These are phyloP conservation scores for Falco columbarius DNA, from an alignment of 2,797 vertebrate genomes.

Conservation along the genomic window DNA sequence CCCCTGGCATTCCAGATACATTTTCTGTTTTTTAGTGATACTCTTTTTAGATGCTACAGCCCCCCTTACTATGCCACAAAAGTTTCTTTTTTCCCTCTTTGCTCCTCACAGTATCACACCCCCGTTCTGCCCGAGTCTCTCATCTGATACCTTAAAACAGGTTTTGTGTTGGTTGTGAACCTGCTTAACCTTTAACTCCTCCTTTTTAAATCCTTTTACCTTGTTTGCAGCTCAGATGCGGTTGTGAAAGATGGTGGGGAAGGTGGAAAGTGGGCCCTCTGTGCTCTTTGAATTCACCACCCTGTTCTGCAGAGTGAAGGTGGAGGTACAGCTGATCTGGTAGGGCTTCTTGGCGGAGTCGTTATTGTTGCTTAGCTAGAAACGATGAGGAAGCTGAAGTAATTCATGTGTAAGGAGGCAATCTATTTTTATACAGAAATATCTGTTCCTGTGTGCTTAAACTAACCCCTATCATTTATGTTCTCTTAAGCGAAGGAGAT, in stretches of 20 bases:
- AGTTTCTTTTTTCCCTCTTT: not conserved
- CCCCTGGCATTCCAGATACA: not conserved
- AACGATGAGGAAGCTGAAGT: not conserved
- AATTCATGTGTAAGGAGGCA: not conserved
- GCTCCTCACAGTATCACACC: not conserved
- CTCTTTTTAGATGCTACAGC: not conserved
- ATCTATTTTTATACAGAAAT: constrained; percentile 7
- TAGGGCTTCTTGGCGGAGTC: not conserved
- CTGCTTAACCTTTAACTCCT: not conserved
- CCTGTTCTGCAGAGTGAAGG: not conserved
- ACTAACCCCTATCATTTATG: not conserved
- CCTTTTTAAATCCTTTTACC: not conserved
- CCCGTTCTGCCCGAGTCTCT: not conserved
- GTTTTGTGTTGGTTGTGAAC: not conserved
- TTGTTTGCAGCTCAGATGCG: not conserved
- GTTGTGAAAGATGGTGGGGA: not conserved
- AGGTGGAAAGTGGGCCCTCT: not conserved
- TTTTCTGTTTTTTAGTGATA: not conserved
- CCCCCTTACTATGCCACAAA: not conserved
- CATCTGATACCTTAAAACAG: not conserved
- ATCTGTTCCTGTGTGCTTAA: not conserved
- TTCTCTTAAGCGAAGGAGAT: not conserved
- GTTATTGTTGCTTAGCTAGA: not conserved
- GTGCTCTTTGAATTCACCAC: not conserved
- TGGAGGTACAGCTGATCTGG: not conserved